phyloP scores from a whole-genome alignment of 2,113 vertebrate genomes.

The Aphyosemion australe region DNA sequence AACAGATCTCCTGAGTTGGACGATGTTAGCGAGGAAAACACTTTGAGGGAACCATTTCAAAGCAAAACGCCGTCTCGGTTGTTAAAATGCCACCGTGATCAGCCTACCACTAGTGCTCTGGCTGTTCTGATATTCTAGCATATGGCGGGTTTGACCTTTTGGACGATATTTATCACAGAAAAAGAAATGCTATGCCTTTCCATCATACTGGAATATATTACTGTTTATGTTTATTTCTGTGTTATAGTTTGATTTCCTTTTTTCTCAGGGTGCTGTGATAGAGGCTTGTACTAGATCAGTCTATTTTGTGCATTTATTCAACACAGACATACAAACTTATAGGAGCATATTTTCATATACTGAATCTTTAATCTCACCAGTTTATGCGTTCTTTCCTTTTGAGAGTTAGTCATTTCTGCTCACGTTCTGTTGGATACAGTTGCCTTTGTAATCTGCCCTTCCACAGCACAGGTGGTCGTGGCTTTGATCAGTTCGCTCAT shows the following conservation, averaged over 20 bases:
- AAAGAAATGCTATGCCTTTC: slow-evolving; percentile 81
- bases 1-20: slow-evolving; percentile 54
- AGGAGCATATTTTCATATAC: slow-evolving; percentile 74
- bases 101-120: slow-evolving; percentile 71
- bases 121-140: slow-evolving; percentile 67
- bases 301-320: slow-evolving; percentile 82
- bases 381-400: slow-evolving; percentile 69
- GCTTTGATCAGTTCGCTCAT: slow-evolving; percentile 77
- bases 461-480: slow-evolving; percentile 78
- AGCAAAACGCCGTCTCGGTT: slow-evolving; percentile 57
- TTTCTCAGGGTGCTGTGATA: slow-evolving; percentile 85
- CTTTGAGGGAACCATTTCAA: slow-evolving; percentile 47
- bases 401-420: slow-evolving; percentile 59
- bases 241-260: slow-evolving; percentile 74
- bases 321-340: slow-evolving; percentile 65
- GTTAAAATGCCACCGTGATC: slow-evolving; percentile 51
- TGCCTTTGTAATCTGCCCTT: slow-evolving; percentile 74
- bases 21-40: slow-evolving; percentile 49
- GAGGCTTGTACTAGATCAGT: slow-evolving; percentile 77
- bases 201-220: slow-evolving; percentile 82
- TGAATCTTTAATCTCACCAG: slow-evolving; percentile 68
- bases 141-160: slow-evolving; percentile 64
- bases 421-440: slow-evolving; percentile 67
- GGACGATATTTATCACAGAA: slow-evolving; percentile 71
- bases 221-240: slow-evolving; percentile 69